Evolutionary conservation across 2,113 vertebrate species (phyloP).

Genomic region (Ceratotherium simum): DNA sequence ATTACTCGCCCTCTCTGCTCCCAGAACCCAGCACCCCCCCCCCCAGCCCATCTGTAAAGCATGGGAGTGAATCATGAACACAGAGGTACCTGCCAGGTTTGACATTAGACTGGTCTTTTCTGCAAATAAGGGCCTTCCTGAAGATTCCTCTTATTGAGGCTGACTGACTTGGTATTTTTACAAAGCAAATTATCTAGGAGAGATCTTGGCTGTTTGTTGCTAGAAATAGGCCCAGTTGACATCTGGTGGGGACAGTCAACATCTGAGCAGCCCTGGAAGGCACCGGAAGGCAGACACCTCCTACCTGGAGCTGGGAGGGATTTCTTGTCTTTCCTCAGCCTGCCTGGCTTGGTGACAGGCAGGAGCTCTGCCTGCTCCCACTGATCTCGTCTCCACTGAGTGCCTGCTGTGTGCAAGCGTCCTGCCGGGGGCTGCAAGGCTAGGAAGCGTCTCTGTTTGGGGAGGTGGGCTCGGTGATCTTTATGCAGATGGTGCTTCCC

Average conservation of each 20-base stretch:
- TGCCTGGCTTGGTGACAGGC: background rate
- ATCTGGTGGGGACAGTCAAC: background rate
- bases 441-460: rapidly evolving
- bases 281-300: background rate
- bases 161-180: conserved; percentile 34
- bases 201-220: background rate
- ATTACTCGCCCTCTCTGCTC: background rate
- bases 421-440: background rate
- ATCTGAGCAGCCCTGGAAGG: background rate
- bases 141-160: background rate
- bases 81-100: background rate
- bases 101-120: background rate
- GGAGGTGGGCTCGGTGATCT: background rate
- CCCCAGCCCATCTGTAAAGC: background rate
- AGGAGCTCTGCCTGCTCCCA: background rate
- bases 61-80: background rate
- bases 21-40: background rate
- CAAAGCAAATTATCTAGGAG: background rate
- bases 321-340: background rate
- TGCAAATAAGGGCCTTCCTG: background rate
- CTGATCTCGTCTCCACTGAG: background rate
- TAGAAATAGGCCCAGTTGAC: background rate
- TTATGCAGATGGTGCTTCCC: background rate
- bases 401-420: background rate
- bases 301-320: background rate